A percentile compares a stretch with the other conserved stretches of the same genome.
phyloP scores from a whole-genome alignment of 2,797 vertebrate genomes.

The Cynopterus sphinx region DNA sequence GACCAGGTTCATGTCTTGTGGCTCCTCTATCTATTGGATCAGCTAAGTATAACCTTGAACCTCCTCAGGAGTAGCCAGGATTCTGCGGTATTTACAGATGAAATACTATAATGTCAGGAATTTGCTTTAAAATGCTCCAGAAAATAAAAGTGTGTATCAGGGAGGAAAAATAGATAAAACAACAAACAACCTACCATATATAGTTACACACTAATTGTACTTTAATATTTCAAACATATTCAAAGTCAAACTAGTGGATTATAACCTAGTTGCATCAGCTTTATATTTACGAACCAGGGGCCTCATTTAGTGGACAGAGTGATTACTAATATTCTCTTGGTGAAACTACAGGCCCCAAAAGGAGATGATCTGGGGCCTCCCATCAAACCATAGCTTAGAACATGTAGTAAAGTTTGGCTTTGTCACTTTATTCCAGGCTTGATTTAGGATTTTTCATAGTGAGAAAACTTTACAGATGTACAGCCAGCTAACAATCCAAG shows the following conservation, averaged over 20 bases:
- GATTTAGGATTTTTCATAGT: background rate
- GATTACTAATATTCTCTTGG: background rate
- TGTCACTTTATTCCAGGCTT: background rate
- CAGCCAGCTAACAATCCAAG: background rate
- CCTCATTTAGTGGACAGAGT: background rate
- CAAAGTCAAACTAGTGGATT: background rate
- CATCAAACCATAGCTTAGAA: background rate
- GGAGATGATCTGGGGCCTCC: background rate
- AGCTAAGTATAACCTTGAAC: background rate
- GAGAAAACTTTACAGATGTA: background rate
- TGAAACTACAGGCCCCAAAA: background rate
- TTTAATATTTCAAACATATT: background rate
- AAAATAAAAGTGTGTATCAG: background rate
- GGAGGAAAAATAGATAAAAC: background rate
- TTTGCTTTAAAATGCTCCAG: conserved; percentile 3
- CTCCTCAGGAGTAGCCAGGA: background rate
- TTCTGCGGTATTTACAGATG: background rate
- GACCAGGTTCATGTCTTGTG: background rate
- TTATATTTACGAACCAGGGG: background rate
- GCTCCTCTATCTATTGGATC: background rate
- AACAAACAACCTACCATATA: background rate
- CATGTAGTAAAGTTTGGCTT: background rate
- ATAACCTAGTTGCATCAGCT: background rate
- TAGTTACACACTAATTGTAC: background rate
- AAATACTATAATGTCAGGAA: background rate